phyloP scores from a whole-genome alignment of 2,113 vertebrate species.

The Halcyon malimbica region DNA sequence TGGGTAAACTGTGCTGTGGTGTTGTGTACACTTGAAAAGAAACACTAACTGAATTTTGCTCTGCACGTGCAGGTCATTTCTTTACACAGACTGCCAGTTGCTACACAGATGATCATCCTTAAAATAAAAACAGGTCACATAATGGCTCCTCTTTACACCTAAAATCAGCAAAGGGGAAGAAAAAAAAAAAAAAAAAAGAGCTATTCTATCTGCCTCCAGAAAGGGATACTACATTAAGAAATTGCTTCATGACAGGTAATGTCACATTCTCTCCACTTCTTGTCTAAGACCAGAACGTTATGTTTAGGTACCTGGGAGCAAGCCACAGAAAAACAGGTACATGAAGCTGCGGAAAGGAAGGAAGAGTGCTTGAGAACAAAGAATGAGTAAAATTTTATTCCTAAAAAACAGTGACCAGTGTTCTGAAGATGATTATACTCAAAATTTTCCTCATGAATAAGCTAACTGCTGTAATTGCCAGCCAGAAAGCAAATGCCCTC shows the following conservation, averaged over 20 bases:
- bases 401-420: neutral
- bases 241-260: neutral
- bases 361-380: neutral
- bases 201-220: neutral
- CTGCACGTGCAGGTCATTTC: neutral
- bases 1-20: fast-evolving
- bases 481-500: neutral
- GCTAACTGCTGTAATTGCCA: neutral
- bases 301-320: neutral
- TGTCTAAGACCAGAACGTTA: neutral
- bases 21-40: neutral
- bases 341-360: neutral
- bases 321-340: neutral
- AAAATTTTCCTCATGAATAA: neutral
- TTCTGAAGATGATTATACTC: neutral
- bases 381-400: neutral
- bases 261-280: neutral
- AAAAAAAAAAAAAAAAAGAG: neutral
- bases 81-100: neutral
- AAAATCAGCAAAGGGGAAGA: neutral
- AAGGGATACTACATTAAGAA: neutral
- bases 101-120: neutral
- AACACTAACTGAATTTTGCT: neutral
- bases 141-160: neutral
- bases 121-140: neutral